Conservation (phyloP, 53 echinoderm and acorn worm species). For the Zoroaster sp. region DNA sequence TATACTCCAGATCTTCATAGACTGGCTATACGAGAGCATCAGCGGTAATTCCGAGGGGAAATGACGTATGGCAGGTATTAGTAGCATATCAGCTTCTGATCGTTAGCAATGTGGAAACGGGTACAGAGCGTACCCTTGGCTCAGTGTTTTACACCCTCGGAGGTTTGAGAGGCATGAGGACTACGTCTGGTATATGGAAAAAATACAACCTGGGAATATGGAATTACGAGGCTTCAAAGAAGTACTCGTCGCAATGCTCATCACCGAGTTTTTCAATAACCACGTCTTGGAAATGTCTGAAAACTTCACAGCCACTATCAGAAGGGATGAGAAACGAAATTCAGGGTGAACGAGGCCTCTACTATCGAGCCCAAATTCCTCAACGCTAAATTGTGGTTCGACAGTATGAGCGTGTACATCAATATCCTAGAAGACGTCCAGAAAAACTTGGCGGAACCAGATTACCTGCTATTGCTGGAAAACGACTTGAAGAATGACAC, state of each 20-base stretch:
- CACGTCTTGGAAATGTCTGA: slow-evolving; percentile 33
- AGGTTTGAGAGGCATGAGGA: slow-evolving; percentile 76
- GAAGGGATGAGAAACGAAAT: no score
- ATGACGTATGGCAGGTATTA: slow-evolving; percentile 74
- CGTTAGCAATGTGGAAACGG: slow-evolving; percentile 87
- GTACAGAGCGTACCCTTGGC: slow-evolving; percentile 85
- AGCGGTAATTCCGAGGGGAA: slow-evolving; percentile 82
- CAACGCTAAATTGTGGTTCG: slow-evolving; percentile 76
- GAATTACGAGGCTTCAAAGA: slow-evolving; percentile 72
- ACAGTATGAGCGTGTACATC: slow-evolving; percentile 86
- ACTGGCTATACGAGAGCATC: slow-evolving; percentile 91
- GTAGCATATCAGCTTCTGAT: slow-evolving; percentile 88
- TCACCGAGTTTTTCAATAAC: slow-evolving; percentile 59
- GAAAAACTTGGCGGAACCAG: slow-evolving; percentile 87
- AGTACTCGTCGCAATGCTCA: slow-evolving; percentile 70
- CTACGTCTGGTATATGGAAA: slow-evolving; percentile 82
- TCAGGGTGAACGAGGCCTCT: slow-evolving; percentile 27
- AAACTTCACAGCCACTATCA: slow-evolving; percentile 67
- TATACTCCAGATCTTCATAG: slow-evolving; percentile 85
- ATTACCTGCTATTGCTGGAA: slow-evolving; percentile 57
- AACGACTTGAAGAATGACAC: slow-evolving; percentile 75
- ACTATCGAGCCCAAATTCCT: slow-evolving; percentile 56
- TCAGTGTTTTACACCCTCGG: slow-evolving; percentile 75
- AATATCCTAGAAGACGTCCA: slow-evolving; percentile 79
- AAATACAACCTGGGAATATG: slow-evolving; percentile 80